Base-by-base conservation (phyloP, 2,888 invertebrate species). In the Asteroscopus sphinx region DNA sequence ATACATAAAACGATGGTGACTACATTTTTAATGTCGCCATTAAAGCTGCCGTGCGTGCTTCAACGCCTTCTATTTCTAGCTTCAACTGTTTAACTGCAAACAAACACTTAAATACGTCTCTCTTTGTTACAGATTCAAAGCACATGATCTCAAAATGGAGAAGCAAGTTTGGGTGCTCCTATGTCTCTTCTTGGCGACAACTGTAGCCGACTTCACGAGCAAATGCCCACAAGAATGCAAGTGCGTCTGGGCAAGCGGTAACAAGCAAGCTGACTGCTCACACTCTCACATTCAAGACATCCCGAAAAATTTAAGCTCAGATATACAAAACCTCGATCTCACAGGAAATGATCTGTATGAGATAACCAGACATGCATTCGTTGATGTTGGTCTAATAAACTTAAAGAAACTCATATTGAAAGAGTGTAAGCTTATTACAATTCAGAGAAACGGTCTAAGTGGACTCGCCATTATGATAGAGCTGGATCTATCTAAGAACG, bases 161-260 rank as follows among this genome's bases (percentile, higher is more conserved):
- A 75, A 77, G 62, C 81, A 77, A 57, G 77, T 89, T 54, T 84
- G 79, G 75, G 71, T 89, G 59, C 63, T 88, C 32, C 63, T 91
- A 17, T 82, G 80, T 68, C 56, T 90, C 53, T 73, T 85, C 48
- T 68, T 88, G 36, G 80, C 83, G 16, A 82, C 89, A 8, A 80
- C 89, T 39, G 83, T 86, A 44, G 90, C 90, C 15, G 94, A 95
- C 77, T 96, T 96, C 87, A 94, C 95, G 48, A 93, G 92, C 26
- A 95, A 95, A 82, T 97, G 97, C 86, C 95, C 96, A 8, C 84
- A 94, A 67, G 93, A 94, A 54, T 98, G 98, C 92, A 96, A 96
- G 80, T 98, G 98, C 86, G 96, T 96, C 68, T 98, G 98, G 98
- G 96, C 96, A 25, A 96, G 96, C 59, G 98, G 98, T 5, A 97